These are phyloP conservation scores for Sternarchorhynchus goeldii DNA, from an alignment of 2,797 vertebrate species.

Conservation along the genomic window DNA sequence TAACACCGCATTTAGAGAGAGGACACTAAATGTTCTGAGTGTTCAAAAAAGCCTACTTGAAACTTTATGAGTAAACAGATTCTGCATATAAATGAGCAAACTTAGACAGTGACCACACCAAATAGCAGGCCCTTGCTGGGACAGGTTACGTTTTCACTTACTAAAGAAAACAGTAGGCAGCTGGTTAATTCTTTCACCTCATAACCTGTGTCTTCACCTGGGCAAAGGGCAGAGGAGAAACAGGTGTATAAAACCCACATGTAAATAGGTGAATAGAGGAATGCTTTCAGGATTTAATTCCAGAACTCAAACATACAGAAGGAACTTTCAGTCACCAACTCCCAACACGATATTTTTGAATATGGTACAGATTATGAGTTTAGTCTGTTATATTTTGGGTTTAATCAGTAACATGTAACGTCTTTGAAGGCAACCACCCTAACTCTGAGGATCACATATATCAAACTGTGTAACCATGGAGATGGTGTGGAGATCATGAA, in stretches of 20 bases:
- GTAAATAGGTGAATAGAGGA: background rate
- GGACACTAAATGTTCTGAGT: background rate
- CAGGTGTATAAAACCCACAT: background rate
- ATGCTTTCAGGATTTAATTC: slow-evolving; percentile 7
- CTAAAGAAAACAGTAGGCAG: background rate
- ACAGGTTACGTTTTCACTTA: background rate
- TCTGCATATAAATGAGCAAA: background rate
- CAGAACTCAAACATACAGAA: background rate
- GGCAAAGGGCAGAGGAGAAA: background rate
- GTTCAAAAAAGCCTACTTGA: background rate
- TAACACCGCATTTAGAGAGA: background rate
- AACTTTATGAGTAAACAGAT: background rate
- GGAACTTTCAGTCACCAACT: background rate
- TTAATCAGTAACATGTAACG: background rate
- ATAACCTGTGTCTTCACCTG: background rate
- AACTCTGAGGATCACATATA: background rate
- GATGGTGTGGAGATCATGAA: background rate
- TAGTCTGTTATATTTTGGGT: background rate
- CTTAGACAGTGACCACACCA: background rate
- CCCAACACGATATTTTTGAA: background rate
- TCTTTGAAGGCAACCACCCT: background rate
- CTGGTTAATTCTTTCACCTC: background rate
- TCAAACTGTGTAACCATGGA: background rate
- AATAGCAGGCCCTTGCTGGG: background rate
- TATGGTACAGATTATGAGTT: background rate